Conservation (phyloP, 1,140 invertebrate genomes). For the Microplitis demolitor region DNA sequence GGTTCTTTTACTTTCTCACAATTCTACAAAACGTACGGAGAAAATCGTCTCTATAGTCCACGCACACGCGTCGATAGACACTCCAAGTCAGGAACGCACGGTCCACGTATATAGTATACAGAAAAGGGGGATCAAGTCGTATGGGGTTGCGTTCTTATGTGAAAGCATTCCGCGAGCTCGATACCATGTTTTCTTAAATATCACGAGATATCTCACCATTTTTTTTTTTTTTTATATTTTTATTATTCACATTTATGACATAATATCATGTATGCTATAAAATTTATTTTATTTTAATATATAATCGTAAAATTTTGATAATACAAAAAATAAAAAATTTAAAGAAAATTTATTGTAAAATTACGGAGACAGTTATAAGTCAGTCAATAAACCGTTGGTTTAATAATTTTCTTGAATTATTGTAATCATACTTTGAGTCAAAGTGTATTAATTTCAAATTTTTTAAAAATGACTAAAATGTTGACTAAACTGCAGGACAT, state of each 20-base stretch:
- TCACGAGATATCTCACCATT: not conserved
- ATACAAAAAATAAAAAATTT: no score
- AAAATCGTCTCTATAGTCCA: constrained; percentile 9
- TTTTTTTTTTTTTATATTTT: constrained; percentile 26
- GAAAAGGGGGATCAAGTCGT: constrained; percentile 49
- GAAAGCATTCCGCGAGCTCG: constrained; percentile 55
- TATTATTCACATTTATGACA: not conserved
- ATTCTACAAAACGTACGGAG: not conserved
- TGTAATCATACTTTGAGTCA: no score
- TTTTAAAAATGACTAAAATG: no score
- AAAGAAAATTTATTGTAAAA: no score
- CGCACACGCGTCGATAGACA: constrained; percentile 35
- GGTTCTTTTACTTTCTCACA: constrained; percentile 24
- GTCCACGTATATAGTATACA: constrained; percentile 36
- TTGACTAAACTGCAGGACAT: no score
- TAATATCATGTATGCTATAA: not conserved
- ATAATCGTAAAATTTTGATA: no score
- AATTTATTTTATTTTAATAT: constrained; percentile 17
- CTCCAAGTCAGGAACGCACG: constrained; percentile 41
- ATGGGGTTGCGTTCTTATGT: constrained; percentile 50
- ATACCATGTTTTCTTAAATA: constrained; percentile 11
- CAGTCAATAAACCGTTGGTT: no score
- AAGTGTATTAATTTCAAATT: no score
- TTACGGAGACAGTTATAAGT: no score
- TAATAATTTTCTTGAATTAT: no score